Conservation (phyloP, 2,113 vertebrate genomes). For the Cyanoramphus novaezelandiae region DNA sequence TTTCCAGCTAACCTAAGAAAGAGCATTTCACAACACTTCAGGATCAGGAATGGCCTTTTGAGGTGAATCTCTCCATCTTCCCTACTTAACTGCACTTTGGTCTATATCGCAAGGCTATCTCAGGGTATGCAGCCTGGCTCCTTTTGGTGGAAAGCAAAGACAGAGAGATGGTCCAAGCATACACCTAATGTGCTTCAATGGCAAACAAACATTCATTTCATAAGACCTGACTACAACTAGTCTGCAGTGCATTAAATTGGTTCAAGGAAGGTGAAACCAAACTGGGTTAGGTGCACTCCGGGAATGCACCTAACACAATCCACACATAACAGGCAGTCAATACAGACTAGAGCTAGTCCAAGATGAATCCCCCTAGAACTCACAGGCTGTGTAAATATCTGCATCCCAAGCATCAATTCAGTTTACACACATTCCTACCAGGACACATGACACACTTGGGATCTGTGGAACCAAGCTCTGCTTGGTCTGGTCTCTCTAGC, state of each 20-base stretch:
- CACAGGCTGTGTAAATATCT: neutral
- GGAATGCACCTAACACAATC: neutral
- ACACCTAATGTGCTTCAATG: neutral
- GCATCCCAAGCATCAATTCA: neutral
- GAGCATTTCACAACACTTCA: neutral
- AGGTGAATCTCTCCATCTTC: neutral
- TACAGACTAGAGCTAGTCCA: neutral
- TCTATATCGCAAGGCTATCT: neutral
- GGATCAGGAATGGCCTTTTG: neutral
- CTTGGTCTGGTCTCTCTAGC: neutral
- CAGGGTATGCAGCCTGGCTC: neutral
- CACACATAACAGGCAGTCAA: neutral
- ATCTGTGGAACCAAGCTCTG: rapidly evolving
- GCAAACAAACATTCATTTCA: neutral
- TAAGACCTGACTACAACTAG: neutral
- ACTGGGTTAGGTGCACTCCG: neutral
- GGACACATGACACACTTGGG: neutral
- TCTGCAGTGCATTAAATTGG: neutral
- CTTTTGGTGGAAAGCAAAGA: neutral
- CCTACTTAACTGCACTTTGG: neutral
- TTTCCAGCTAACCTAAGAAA: neutral
- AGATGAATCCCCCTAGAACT: neutral
- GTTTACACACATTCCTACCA: neutral
- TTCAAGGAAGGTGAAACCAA: neutral
- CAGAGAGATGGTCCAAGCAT: neutral